Base-by-base conservation (phyloP, 2,113 vertebrate species). In the Heterotilapia buettikoferi region DNA sequence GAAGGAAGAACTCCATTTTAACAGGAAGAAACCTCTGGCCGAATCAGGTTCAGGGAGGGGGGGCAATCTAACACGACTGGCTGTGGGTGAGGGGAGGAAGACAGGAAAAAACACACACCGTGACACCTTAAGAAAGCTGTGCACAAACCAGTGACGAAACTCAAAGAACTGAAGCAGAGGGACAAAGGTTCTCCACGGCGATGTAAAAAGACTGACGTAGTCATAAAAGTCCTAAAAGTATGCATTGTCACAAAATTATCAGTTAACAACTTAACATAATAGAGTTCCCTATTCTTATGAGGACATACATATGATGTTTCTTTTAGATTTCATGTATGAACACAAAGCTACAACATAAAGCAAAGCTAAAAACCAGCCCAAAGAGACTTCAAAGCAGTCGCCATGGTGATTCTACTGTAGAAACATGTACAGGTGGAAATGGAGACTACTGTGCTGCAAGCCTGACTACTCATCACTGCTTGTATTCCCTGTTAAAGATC, bases 11-110 rank as follows among this genome's bases (percentile, higher is more conserved):
- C 59, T 5, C 59, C 59, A 3, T 63, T 63, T 63, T 63, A n/a
- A n/a, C 10, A 40, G 10, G 38, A 40, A 40, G 38, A 11, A 40
- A 40, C 31, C 31, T 63, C 59, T 0, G 2, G 0, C 59, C 4
- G 9, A n/a, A 36, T 63, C 59, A n/a, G 31, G 59, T n/a, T 36
- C 1, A 12, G 31, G 59, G 31, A 36, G 0, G 59, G 16, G 12
- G 9, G 13, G 29, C 0, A 14, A 10, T 61, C 8, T 4, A 33
- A 19, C 59, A 33, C 3, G 0, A 19, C 59, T 61, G 59, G 29
- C 9, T 63, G 16, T 63, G 9, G 29, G 16, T 1, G 16, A 61
- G 57, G 29, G 3, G 29, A 19, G 57, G 29, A 33, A 19, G 57
- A 63, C 2, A 0, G 16, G 59, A 36, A 63, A 59, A 63, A 33